Base-by-base conservation (phyloP, 2,113 vertebrate species). In the Uropsilus gracilis region DNA sequence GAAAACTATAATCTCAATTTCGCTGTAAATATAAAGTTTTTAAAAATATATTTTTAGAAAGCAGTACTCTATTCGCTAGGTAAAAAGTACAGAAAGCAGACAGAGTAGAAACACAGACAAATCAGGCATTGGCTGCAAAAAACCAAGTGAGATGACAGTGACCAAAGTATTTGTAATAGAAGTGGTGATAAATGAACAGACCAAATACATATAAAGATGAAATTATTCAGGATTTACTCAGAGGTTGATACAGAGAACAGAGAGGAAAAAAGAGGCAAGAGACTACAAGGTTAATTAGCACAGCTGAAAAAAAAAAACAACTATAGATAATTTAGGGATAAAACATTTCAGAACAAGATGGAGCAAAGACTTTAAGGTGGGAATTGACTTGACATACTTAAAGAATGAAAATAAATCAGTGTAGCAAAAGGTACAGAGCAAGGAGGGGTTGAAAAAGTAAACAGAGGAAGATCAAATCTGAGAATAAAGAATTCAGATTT, bases 11-110 rank as follows among this genome's bases (percentile, higher is more conserved):
- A 46, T 69, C n/a, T 86, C 32, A 81, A 91, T 44, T 80, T 86
- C 91, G 77, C 72, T 80, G 0, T 90, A 94, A 92, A 86, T 78
- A 26, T 90, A 80, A 82, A 87, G 64, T 50, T 90, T 6, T 91
- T 95, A n/a, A 46, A 81, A 90, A 86, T 50, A 55, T 75, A 42
- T 59, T 42, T 85, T 91, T 39, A 32, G 64, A 89, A 78, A 64
- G 17, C 37, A 76, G 76, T 80, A 84, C 6, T 53, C 28, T 44
- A 71, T 77, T 66, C 73, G 34, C 18, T 57, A 72, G 39, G 22
- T 86, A 1, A 37, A 77, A 94, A 68, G 42, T 90, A 81, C 10
- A 86, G 46, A 76, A 11, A 42, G n/a, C 28, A 88, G 32, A 71
- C 16, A 75, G 18, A 55, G 61, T 8, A 95, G 53, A 86, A 88